Evolutionary conservation across 2,797 vertebrate genomes (phyloP).

Genomic region (Peromyscus attwateri): DNA sequence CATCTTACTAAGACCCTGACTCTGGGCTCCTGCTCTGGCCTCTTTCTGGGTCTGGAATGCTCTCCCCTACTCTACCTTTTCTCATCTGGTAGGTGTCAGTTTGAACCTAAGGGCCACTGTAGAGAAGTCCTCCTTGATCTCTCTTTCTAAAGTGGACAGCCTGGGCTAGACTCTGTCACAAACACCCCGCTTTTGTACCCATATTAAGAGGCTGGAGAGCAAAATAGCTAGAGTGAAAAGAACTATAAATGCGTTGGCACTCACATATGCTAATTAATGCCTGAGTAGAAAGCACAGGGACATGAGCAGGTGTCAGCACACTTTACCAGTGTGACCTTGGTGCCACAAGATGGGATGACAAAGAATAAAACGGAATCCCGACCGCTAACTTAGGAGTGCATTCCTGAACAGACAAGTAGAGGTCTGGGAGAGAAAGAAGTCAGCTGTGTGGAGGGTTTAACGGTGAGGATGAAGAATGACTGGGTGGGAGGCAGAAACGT

Average conservation of each 20-base stretch:
- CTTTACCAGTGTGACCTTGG: neutral
- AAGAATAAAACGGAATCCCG: neutral
- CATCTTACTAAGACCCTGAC: neutral
- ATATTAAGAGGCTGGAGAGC: neutral
- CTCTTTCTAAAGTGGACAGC: neutral
- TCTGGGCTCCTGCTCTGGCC: neutral
- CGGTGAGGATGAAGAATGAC: neutral
- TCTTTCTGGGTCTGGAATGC: neutral
- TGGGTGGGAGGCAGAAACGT: neutral
- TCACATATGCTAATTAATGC: constrained; percentile 38
- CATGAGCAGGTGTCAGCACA: neutral
- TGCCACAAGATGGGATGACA: neutral
- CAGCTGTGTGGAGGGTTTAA: neutral
- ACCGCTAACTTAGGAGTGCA: neutral
- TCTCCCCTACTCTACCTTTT: neutral
- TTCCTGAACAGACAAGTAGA: neutral
- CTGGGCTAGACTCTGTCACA: neutral
- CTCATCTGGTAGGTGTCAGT: neutral
- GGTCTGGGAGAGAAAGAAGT: neutral
- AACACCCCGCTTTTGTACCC: neutral
- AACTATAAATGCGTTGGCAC: neutral
- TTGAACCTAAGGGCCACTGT: neutral
- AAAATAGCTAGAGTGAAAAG: neutral
- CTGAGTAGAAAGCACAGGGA: neutral
- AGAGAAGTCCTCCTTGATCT: neutral